Base-by-base conservation (phyloP, 37 sponge, comb jelly and placozoan species). In the Chondrilla cf. caribensis region DNA sequence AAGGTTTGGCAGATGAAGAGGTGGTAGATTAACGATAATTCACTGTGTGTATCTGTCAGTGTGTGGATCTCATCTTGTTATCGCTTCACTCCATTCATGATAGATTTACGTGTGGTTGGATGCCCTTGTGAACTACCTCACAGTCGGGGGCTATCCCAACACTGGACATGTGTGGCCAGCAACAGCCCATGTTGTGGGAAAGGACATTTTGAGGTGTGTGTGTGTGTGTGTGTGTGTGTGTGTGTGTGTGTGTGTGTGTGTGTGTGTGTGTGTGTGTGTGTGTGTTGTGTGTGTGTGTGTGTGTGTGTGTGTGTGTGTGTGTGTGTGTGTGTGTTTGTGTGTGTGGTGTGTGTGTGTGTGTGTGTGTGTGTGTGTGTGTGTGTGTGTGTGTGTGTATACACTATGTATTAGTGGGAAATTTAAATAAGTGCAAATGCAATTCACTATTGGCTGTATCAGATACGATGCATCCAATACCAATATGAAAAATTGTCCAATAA, bases 81-180 rank as follows among this genome's bases (percentile, higher is more conserved):
- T n/a, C n/a, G n/a, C n/a, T n/a, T n/a, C n/a, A n/a, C n/a, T n/a
- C n/a, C n/a, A n/a, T n/a, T n/a, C 29, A 47, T 11, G 3, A 2
- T 58, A 94, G 94, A 85, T 94, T 15, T 94, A 94, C 60, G 95
- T 94, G 38, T 94, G 95, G 95, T 60, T 94, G 82, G 95, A 94
- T 91, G 95, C 95, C 26, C 82, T 94, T 17, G 65, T 91, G 17
- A 94, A 94, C 87, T 94, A 94, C 79, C 95, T 94, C 66, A 94
- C 95, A 18, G 94, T 94, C 14, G 87, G 89, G n/a, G 82, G 82
- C 29, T 83, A 83, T 38, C 94, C 94, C 28, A 35, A 33, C 21
- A 17, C 44, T 3, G 58, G 57, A 25, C 79, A 78, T 77, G n/a
- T 38, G 8, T 94, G 95, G 95, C 95, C 95, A 9, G 79, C 92